Percentiles rank a stretch among this genome's conserved stretches.
phyloP scores from a whole-genome alignment of 1,140 invertebrate species.

The Drosophila lacertosa region DNA sequence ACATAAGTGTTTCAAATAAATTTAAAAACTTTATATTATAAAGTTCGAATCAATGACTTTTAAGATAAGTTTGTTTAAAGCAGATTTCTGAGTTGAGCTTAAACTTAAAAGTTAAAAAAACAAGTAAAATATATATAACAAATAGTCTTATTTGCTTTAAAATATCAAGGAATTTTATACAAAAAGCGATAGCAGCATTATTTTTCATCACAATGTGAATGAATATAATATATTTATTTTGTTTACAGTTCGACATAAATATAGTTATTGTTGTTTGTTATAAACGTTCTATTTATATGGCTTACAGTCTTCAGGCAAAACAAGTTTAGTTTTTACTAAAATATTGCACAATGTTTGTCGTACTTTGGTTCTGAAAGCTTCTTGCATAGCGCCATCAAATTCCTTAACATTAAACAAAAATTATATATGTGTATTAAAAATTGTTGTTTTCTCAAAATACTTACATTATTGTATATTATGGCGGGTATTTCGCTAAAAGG shows the following conservation, averaged over 20 bases:
- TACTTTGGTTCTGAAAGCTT: not conserved
- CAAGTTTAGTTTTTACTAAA: not conserved
- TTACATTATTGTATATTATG: slow-evolving; percentile 31
- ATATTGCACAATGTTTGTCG: slow-evolving; percentile 9
- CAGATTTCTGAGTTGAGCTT: too few species aligned
- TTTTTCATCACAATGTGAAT: not conserved
- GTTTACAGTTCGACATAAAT: too few species aligned
- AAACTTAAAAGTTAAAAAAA: too few species aligned
- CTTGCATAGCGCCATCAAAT: slow-evolving; percentile 15
- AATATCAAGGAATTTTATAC: too few species aligned
- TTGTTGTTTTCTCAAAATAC: not conserved
- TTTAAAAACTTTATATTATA: too few species aligned
- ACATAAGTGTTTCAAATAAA: too few species aligned
- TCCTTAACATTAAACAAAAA: slow-evolving; percentile 5
- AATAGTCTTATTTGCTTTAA: too few species aligned
- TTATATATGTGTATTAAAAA: not conserved
- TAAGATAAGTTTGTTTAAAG: too few species aligned
- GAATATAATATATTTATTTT: too few species aligned
- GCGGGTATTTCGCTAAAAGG: slow-evolving; percentile 16
- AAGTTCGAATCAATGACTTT: too few species aligned
- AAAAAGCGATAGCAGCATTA: too few species aligned
- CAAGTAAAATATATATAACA: too few species aligned
- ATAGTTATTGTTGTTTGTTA: not conserved
- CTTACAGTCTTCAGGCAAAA: not conserved
- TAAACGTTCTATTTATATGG: not conserved